Conservation (phyloP, 2,888 invertebrate genomes). For the Strigamia crassipes region DNA sequence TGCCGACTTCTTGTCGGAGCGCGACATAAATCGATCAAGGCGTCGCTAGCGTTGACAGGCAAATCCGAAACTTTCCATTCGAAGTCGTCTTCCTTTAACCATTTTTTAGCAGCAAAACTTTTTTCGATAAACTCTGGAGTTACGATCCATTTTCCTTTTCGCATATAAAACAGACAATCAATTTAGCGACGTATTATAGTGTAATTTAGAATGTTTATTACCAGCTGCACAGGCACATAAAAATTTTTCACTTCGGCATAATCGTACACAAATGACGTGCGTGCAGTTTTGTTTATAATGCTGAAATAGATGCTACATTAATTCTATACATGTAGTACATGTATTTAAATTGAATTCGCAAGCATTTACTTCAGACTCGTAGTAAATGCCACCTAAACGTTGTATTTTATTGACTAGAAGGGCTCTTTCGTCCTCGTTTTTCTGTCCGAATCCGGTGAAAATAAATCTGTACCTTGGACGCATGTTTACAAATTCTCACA, state of each 20-base stretch:
- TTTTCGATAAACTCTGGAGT: neutral
- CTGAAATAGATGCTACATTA: neutral
- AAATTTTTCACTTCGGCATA: neutral
- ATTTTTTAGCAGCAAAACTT: neutral
- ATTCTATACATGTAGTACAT: neutral
- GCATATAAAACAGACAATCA: neutral
- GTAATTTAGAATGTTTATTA: too few species aligned
- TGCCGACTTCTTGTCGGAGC: neutral
- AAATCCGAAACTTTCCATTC: neutral
- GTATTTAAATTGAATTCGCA: neutral
- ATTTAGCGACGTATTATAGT: too few species aligned
- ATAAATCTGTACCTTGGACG: neutral
- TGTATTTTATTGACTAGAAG: neutral
- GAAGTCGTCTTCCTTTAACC: constrained; percentile 27
- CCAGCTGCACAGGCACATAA: neutral
- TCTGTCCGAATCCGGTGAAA: neutral
- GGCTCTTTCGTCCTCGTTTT: neutral
- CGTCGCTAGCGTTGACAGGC: neutral
- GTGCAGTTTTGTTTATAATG: neutral
- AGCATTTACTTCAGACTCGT: neutral
- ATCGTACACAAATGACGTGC: neutral
- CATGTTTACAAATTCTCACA: too few species aligned
- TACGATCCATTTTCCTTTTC: neutral
- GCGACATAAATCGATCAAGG: neutral
- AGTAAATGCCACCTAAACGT: neutral